phyloP scores from a whole-genome alignment of 2,113 vertebrate species.

The Pterocles orientalis region DNA sequence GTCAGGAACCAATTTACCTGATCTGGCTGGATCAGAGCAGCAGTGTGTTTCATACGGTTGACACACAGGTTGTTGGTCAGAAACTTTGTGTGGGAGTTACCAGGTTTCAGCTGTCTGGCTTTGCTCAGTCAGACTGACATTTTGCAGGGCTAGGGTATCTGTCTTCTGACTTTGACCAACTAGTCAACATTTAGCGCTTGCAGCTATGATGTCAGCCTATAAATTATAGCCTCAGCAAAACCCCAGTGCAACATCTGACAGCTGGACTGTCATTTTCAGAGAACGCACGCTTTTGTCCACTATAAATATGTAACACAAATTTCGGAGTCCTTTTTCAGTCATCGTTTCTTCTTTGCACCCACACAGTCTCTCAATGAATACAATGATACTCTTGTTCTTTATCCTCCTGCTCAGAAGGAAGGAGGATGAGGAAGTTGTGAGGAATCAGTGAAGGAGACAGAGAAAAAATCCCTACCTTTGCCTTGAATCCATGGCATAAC shows the following conservation, averaged over 20 bases:
- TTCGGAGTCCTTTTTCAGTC: not conserved
- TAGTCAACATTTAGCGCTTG: not conserved
- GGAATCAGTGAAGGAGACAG: not conserved
- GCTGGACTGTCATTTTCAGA: not conserved
- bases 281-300: not conserved
- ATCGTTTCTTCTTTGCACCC: not conserved
- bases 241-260: not conserved
- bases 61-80: not conserved
- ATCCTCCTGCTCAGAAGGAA: not conserved
- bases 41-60: not conserved
- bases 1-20: not conserved
- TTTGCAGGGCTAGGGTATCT: not conserved
- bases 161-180: not conserved
- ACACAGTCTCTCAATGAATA: not conserved
- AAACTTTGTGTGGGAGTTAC: not conserved
- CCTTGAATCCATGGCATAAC: not conserved
- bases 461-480: not conserved
- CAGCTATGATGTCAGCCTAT: not conserved
- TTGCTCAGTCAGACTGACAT: not conserved
- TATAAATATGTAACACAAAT: not conserved
- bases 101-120: not conserved
- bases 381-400: not conserved
- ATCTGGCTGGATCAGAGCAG: not conserved
- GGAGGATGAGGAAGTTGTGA: not conserved
- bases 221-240: not conserved